Conservation (phyloP, 2,888 invertebrate species). For the Perithous albicinctus region DNA sequence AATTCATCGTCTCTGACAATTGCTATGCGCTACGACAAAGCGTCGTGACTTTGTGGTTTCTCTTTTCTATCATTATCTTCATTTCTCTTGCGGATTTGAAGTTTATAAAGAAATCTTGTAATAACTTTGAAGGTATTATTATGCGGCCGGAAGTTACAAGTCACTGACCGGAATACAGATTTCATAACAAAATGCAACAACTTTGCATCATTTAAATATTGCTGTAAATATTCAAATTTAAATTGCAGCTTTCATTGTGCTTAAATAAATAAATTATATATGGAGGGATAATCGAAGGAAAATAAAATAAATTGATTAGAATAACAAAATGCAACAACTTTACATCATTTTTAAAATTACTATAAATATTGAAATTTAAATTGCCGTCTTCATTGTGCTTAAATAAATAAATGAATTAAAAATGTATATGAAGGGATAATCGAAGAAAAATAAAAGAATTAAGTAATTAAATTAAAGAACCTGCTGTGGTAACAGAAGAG, state of each 20-base stretch:
- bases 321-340: too few species aligned
- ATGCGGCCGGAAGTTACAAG: constrained; percentile 5
- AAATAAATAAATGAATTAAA: neutral
- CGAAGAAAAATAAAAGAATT: neutral
- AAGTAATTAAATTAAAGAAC: constrained; percentile 67
- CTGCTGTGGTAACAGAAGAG: constrained; percentile 82
- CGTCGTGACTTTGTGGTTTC: constrained; percentile 5
- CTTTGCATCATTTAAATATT: neutral
- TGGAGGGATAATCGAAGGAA: neutral
- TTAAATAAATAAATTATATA: neutral
- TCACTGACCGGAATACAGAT: constrained; percentile 4
- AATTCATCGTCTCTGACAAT: neutral
- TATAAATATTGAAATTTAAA: neutral
- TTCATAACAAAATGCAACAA: neutral
- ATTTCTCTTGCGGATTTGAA: constrained; percentile 9
- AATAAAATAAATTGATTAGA: neutral
- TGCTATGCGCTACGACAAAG: neutral
- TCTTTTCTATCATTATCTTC: constrained; percentile 9
- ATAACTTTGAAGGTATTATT: constrained; percentile 12
- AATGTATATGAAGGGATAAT: neutral
- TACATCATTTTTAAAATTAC: neutral
- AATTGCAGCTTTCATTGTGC: neutral
- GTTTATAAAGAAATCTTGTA: neutral
- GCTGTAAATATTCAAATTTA: neutral
- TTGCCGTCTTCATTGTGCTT: neutral